Percentiles rank a stretch among this genome's conserved stretches.
Conservation (phyloP, 2,797 vertebrate species). For the Lindbergichthys nudifrons region DNA sequence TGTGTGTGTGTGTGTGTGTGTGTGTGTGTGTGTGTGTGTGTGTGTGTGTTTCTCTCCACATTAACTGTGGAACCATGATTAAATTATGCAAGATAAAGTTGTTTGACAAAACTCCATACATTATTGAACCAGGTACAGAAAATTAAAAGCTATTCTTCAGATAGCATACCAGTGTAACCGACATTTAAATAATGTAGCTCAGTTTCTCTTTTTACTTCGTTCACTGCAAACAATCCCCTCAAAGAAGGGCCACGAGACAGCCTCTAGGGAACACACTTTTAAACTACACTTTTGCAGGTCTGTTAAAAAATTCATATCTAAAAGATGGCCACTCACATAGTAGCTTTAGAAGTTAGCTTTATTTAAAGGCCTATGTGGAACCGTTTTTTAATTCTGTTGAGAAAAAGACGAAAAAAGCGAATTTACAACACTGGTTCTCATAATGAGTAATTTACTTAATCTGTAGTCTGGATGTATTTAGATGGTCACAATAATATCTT, state of each 20-base stretch:
- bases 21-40: neutral
- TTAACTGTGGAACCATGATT: conserved; percentile 5
- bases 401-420: no score
- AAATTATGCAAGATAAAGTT: conserved; percentile 43
- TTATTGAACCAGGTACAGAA: conserved; percentile 50
- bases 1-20: neutral
- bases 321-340: no score
- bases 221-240: neutral
- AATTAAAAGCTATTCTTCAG: neutral
- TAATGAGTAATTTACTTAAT: no score
- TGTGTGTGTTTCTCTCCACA: neutral
- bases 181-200: neutral
- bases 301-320: neutral
- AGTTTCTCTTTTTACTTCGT: neutral
- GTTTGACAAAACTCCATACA: conserved; percentile 61
- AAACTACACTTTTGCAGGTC: neutral
- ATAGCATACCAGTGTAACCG: no score
- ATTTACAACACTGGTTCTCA: no score
- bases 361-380: no score
- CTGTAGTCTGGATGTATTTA: no score
- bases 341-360: no score
- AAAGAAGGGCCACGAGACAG: neutral
- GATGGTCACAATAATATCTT: no score
- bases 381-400: no score
- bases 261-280: neutral